Conservation (phyloP, 2,113 vertebrate genomes). For the Macquaria ambigua region DNA sequence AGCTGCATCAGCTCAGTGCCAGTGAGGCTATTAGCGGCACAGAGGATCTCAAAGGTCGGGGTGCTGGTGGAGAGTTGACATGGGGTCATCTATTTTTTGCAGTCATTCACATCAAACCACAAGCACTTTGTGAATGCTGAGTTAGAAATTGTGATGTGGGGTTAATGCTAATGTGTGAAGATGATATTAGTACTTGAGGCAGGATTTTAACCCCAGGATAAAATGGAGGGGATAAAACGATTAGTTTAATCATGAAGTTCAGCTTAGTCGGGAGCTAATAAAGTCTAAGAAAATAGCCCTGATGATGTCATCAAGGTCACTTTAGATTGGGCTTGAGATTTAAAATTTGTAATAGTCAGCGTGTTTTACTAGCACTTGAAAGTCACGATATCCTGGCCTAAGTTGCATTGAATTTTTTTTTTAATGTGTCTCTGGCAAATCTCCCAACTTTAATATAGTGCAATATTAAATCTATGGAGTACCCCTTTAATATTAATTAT, state of each 20-base stretch:
- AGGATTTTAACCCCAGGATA: background rate
- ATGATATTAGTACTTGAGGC: background rate
- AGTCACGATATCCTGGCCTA: background rate
- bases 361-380: background rate
- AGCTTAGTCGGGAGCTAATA: background rate
- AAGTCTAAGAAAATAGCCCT: background rate
- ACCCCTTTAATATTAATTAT: background rate
- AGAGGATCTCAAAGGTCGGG: constrained; percentile 48
- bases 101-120: constrained; percentile 22
- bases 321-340: background rate
- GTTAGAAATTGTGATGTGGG: background rate
- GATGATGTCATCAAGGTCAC: too few relatives aligned
- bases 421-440: background rate
- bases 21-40: constrained; percentile 50
- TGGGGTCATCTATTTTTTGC: constrained; percentile 48
- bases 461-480: background rate
- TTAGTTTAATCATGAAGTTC: background rate
- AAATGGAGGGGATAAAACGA: background rate
- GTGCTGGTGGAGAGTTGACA: constrained; percentile 12
- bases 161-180: background rate
- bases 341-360: background rate
- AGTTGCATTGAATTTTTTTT: background rate
- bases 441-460: background rate
- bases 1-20: constrained; percentile 50
- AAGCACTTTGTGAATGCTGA: constrained; percentile 21